Base-by-base conservation (phyloP, 2,113 vertebrate genomes). In the Cyprinodon tularosa region DNA sequence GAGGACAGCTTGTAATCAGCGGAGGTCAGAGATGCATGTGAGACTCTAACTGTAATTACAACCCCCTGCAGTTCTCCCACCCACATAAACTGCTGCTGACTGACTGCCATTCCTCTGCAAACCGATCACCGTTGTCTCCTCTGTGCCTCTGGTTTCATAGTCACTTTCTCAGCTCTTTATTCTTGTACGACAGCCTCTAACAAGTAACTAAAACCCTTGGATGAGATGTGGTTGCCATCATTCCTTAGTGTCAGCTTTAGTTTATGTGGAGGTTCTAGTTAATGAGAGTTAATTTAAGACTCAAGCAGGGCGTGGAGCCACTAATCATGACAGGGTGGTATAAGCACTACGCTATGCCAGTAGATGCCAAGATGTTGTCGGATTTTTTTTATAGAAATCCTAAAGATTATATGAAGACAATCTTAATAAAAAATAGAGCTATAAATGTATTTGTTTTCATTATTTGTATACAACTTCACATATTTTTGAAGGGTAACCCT, bases 31-130 rank as follows among this genome's bases (percentile, higher is more conserved):
- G 83, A 80, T 70, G 74, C 71, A 71, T 82, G 57, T 70, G 45
- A 86, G 78, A 78, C 83, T 89, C 67, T 76, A 86, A 80, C 84
- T 82, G 74, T 84, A 86, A 92, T 85, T 88, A 78, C 68, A 89
- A 62, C 76, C 84, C 53, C 47, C 62, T 66, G 59, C 71, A 37
- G 75, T 60, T 20, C 65, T 77, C 45, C 63, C 72, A 59, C 66
- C 68, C 79, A 48, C 38, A 36, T 63, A 13, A 50, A 14, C 69
- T 70, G 73, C 76, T 76, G 74, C 81, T 73, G 77, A 77, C 48
- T 62, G 57, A 63, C 71, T 79, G 84, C 47, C 66, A 80, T 37
- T 80, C 79, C 62, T 62, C 9, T 42, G 71, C 48, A 84, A 73
- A 64, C 67, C 8, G 71, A 81, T 71, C 72, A 15, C 29, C 40